Evolutionary conservation across 2,888 invertebrate genomes (phyloP).

Genomic region (Saturnia japonica): DNA sequence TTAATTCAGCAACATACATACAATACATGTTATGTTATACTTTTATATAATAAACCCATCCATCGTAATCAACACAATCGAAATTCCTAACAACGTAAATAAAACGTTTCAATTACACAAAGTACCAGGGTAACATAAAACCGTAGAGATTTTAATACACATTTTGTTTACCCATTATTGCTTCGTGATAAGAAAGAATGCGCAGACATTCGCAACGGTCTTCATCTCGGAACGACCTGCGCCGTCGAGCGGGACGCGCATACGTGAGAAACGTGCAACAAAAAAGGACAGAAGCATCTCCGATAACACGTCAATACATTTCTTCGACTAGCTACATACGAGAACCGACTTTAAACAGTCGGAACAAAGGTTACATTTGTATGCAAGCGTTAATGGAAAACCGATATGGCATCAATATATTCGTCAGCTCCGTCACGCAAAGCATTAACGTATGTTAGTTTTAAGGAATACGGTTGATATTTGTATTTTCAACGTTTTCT

Average conservation of each 20-base stretch:
- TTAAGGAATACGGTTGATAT: conserved; percentile 52
- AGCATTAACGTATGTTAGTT: conserved; percentile 48
- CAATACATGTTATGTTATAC: neutral
- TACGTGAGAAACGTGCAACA: conserved; percentile 58
- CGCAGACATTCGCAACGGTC: conserved; percentile 69
- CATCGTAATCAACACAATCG: neutral
- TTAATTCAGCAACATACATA: neutral
- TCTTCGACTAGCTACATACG: conserved; percentile 58
- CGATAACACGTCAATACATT: conserved; percentile 83
- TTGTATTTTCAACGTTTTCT: conserved; percentile 48
- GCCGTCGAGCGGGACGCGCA: conserved; percentile 71
- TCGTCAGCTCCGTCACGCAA: conserved; percentile 55
- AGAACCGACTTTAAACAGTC: conserved; percentile 43
- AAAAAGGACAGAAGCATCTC: conserved; percentile 72
- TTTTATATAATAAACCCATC: neutral
- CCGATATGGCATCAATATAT: conserved; percentile 81
- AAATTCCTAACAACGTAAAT: conserved; percentile 4
- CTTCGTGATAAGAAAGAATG: conserved; percentile 72
- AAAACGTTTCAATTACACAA: conserved; percentile 46
- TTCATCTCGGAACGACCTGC: conserved; percentile 72
- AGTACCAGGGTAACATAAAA: conserved; percentile 57
- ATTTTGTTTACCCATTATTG: conserved; percentile 52
- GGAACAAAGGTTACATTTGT: conserved; percentile 50
- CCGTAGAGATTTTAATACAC: conserved; percentile 53
- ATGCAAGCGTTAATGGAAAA: conserved; percentile 71